phyloP scores from a whole-genome alignment of 1,140 invertebrate species.

The Drosophila navojoa region DNA sequence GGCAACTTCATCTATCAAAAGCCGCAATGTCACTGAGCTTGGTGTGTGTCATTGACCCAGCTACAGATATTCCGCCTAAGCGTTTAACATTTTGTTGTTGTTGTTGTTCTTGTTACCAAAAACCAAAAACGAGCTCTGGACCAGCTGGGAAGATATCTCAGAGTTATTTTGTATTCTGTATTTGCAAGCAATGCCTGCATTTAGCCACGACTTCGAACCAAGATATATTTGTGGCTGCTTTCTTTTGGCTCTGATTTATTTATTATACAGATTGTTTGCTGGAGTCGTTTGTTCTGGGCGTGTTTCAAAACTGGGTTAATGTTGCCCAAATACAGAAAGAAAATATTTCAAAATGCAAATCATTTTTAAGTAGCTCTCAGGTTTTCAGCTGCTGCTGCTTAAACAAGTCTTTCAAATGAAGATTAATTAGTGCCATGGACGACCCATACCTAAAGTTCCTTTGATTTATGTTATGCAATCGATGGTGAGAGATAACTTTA shows the following conservation, averaged over 20 bases:
- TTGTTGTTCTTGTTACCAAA: conserved; percentile 42
- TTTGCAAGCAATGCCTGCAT: conserved; percentile 66
- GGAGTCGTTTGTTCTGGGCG: conserved; percentile 50
- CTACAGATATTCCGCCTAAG: conserved; percentile 32
- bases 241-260: conserved; percentile 61
- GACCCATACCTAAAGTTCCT: neutral
- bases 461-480: conserved; percentile 40
- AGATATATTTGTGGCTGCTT: conserved; percentile 65
- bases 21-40: conserved; percentile 67
- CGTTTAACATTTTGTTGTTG: conserved; percentile 27
- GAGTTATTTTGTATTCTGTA: conserved; percentile 22
- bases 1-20: conserved; percentile 60
- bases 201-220: neutral
- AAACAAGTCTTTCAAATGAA: conserved; percentile 4
- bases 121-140: conserved; percentile 6
- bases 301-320: conserved; percentile 75
- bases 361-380: conserved; percentile 27
- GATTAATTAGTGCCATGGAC: conserved; percentile 16
- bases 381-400: conserved; percentile 12
- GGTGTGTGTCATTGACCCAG: conserved; percentile 33
- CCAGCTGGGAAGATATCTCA: conserved; percentile 11
- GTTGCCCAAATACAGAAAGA: conserved; percentile 44
- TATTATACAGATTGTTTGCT: conserved; percentile 48
- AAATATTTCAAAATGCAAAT: conserved; percentile 48
- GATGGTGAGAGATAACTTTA: neutral